Conservation (phyloP, 2,888 invertebrate genomes). For the Fragum sueziense region DNA sequence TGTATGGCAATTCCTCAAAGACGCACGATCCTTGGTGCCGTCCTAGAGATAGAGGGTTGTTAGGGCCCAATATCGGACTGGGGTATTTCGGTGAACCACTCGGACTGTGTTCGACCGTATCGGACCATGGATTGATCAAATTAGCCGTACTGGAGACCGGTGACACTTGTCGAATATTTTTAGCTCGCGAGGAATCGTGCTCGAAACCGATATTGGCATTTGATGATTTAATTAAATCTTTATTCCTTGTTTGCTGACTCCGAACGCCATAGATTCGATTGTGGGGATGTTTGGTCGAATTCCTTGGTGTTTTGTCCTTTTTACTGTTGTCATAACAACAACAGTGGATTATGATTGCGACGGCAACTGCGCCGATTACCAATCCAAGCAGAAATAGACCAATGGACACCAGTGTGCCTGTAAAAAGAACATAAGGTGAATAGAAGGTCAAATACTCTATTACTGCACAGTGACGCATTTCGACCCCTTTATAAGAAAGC, state of each 20-base stretch:
- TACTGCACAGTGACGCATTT: too few species aligned
- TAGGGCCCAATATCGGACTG: neutral
- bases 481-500: too few species aligned
- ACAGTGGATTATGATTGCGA: neutral
- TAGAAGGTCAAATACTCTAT: too few species aligned
- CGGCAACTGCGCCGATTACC: neutral
- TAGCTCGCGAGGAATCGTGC: neutral
- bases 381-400: neutral
- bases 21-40: too few species aligned
- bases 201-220: neutral
- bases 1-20: too few species aligned
- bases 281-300: neutral
- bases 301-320: too few species aligned
- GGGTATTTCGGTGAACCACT: neutral
- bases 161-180: neutral
- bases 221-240: too few species aligned
- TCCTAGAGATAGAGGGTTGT: too few species aligned
- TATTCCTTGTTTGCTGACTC: neutral
- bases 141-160: neutral
- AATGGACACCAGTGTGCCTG: neutral
- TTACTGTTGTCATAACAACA: neutral
- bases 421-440: neutral
- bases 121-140: neutral
- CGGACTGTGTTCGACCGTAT: neutral
- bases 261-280: neutral